phyloP scores from a whole-genome alignment of 2,888 invertebrate species.

The Ecliptopera silaceata region DNA sequence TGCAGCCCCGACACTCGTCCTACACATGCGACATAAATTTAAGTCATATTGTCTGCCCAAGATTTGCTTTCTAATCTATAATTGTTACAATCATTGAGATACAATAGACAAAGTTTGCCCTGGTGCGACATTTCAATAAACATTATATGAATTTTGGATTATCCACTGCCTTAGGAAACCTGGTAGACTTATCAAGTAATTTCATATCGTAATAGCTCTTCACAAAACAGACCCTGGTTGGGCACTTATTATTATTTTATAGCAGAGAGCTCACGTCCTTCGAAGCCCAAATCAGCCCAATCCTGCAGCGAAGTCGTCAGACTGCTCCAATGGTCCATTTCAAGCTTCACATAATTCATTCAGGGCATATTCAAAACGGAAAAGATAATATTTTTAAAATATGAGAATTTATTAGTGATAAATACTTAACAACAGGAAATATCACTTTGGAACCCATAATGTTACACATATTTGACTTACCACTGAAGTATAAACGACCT shows the following conservation, averaged over 20 bases:
- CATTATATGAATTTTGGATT: neutral
- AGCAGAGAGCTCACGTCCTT: conserved; percentile 42
- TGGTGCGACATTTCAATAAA: too few species aligned
- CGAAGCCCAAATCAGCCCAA: conserved; percentile 25
- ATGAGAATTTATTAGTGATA: conserved; percentile 77
- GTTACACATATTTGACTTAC: conserved; percentile 81
- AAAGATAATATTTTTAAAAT: conserved; percentile 57
- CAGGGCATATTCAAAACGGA: conserved; percentile 55
- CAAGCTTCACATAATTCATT: conserved; percentile 55
- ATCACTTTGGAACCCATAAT: conserved; percentile 68
- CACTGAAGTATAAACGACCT: conserved; percentile 61
- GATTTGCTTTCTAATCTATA: too few species aligned
- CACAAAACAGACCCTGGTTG: neutral
- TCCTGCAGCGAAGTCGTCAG: conserved; percentile 50
- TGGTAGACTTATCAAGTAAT: neutral
- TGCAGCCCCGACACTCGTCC: too few species aligned
- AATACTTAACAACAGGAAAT: conserved; percentile 68
- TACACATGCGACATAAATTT: too few species aligned
- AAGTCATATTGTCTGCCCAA: too few species aligned
- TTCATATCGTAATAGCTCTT: conserved; percentile 1
- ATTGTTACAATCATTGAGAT: too few species aligned
- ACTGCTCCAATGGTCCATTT: conserved; percentile 56
- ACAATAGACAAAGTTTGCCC: too few species aligned
- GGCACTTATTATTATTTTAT: conserved; percentile 3
- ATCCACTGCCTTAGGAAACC: neutral